phyloP scores from a whole-genome alignment of 2,888 invertebrate genomes.

The Chironomus riparius region DNA sequence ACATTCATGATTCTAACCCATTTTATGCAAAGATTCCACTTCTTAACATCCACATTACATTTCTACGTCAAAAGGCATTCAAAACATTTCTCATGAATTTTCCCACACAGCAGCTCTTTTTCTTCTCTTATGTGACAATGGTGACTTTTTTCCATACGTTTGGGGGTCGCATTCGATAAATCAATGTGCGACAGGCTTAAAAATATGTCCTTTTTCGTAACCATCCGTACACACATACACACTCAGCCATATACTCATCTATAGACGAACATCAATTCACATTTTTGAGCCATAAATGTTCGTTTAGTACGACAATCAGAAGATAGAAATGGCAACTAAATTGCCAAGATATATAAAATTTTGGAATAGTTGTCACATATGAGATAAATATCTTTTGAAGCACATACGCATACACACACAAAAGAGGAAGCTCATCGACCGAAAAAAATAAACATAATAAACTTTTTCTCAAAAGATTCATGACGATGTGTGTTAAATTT shows the following conservation, averaged over 20 bases:
- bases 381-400: background rate
- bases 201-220: background rate
- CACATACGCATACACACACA: background rate
- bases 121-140: too few species aligned
- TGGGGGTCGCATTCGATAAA: slow-evolving; percentile 14
- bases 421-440: background rate
- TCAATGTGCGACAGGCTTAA: slow-evolving; percentile 22
- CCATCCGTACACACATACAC: background rate
- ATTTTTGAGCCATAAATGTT: background rate
- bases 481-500: background rate
- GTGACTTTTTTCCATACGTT: too few species aligned
- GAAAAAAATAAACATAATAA: too few species aligned
- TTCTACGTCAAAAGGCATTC: too few species aligned
- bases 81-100: background rate
- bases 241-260: background rate
- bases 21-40: too few species aligned
- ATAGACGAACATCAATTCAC: background rate
- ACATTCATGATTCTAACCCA: too few species aligned
- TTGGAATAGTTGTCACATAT: background rate
- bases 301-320: background rate
- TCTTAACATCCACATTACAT: too few species aligned
- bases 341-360: background rate
- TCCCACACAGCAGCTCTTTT: too few species aligned
- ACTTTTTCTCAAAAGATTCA: background rate
- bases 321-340: background rate